A percentile compares a stretch with the other conserved stretches of the same genome.
Evolutionary conservation across 2,888 invertebrate genomes (phyloP).

Genomic region (Chironomus riparius): DNA sequence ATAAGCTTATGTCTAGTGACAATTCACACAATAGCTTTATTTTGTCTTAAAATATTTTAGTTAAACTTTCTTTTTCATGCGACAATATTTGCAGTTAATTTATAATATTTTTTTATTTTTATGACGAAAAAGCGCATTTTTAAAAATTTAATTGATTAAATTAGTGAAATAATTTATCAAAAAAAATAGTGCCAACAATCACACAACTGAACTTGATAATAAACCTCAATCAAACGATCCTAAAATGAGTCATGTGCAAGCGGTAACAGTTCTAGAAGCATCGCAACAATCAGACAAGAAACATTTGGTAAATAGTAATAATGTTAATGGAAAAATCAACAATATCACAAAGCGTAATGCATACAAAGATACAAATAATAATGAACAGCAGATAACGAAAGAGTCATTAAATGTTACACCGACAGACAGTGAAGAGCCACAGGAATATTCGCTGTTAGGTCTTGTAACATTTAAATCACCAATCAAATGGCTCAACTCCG

Average conservation of each 20-base stretch:
- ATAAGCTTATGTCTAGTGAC: no score
- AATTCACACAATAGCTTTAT: neutral
- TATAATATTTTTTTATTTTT: neutral
- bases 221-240: neutral
- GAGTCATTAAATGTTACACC: conserved; percentile 2
- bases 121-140: neutral
- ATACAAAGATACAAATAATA: conserved; percentile 21
- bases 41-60: neutral
- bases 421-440: neutral
- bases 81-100: neutral
- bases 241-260: conserved; percentile 24
- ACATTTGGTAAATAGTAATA: neutral
- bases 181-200: conserved; percentile 13
- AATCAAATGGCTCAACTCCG: conserved; percentile 55
- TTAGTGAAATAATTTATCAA: neutral
- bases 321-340: neutral
- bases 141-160: neutral
- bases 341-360: conserved; percentile 5
- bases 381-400: conserved; percentile 13
- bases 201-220: neutral
- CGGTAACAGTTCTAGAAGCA: conserved; percentile 21
- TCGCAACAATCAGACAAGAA: neutral
- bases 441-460: conserved; percentile 8
- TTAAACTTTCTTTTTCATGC: neutral
- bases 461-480: conserved; percentile 48